Evolutionary conservation across 2,113 vertebrate species (phyloP), one percentile per base, ranked within the genome.

Genomic region (Ameiurus melas): DNA sequence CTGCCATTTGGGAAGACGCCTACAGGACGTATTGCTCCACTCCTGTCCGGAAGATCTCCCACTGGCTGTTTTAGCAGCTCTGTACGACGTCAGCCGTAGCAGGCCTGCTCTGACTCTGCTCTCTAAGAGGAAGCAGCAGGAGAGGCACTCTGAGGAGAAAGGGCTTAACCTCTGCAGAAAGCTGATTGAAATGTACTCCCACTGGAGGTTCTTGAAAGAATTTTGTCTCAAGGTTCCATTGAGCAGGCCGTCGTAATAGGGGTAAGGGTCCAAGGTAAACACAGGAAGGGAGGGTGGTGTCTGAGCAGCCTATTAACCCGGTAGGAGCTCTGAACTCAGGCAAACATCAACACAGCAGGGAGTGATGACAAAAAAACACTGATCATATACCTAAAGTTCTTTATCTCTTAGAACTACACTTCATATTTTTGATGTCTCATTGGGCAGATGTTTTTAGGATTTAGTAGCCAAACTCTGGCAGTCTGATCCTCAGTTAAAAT

Each of bases 21-120:
- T 55, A 83, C 57, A 83, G 84, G 89, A 90, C 81, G 88, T 51
- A 88, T 90, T 86, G 70, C 82, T 43, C 47, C 60, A 51, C 80
- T 87, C 33, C 4, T 57, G 77, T 89, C 85, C 36, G 89, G 89
- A 91, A 90, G 87, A 39, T 87, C 82, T 53, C 91, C 91, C 47
- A 68, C 84, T 90, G 87, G 53, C 85, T 53, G 51, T 90, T 85
- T 89, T 83, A 77, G 85, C 71, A 30, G 60, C 30, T 88, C 83
- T n/a, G 36, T 85, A 75, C 51, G 36, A 83, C 51, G 88, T 89
- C 68, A 85, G 19, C 68, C 70, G 62, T 33, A 86, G 71, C 53
- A 62, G 81, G 36, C 71, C 53, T n/a, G 66, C 57, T 81, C 78
- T 47, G 86, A 27, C n/a, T 86, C 39, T 79, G 62, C 86, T 55